phyloP scores from a whole-genome alignment of 2,888 invertebrate genomes.

The Molorchus minor region DNA sequence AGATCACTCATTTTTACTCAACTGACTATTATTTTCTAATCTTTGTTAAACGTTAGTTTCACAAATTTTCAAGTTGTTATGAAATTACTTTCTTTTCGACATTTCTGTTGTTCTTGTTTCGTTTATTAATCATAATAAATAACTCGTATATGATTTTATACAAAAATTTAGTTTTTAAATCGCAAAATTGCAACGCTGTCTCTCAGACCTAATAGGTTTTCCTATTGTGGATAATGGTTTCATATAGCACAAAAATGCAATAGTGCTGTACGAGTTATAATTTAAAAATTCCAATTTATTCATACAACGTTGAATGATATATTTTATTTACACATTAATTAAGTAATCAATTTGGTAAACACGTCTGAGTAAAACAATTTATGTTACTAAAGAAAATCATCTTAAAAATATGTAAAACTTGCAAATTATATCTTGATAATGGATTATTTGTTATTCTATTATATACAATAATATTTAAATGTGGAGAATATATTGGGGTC shows the following conservation, averaged over 20 bases:
- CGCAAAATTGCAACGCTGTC: no score
- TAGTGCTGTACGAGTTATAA: background rate
- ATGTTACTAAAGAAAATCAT: background rate
- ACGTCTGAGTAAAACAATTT: background rate
- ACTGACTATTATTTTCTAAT: no score
- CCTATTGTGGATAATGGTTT: background rate
- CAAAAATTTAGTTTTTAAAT: no score
- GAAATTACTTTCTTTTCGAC: no score
- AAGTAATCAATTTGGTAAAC: background rate
- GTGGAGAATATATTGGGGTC: background rate
- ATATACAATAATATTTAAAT: background rate
- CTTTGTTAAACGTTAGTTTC: no score
- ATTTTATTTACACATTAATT: conserved; percentile 16
- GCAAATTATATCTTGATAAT: background rate
- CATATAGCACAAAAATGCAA: background rate
- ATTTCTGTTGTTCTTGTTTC: no score
- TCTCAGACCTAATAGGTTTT: no score
- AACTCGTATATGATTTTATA: no score
- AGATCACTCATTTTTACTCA: no score
- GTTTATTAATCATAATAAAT: no score
- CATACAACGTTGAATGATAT: conserved; percentile 4
- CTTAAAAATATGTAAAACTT: background rate
- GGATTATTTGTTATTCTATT: background rate
- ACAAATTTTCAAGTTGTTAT: no score
- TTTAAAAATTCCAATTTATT: background rate